A percentile compares a stretch with the other conserved stretches of the same genome.
Evolutionary conservation across 2,797 vertebrate species (phyloP).

Genomic region (Trichosurus vulpecula): DNA sequence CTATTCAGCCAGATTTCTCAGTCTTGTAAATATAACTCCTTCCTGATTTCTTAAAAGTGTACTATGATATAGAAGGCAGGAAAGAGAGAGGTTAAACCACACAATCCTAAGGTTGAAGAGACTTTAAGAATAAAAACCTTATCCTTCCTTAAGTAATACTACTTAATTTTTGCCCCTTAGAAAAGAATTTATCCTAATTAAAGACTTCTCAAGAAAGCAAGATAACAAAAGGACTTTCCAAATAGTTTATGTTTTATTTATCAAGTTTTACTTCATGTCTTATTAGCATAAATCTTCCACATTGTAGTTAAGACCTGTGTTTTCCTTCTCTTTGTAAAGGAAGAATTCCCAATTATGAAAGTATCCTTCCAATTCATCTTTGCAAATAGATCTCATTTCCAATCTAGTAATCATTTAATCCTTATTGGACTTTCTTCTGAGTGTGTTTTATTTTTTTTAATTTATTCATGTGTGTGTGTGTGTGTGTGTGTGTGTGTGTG

Average conservation of each 20-base stretch:
- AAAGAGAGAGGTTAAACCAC: neutral
- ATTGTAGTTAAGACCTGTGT: neutral
- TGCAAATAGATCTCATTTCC: neutral
- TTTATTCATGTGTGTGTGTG: no score
- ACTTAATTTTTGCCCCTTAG: neutral
- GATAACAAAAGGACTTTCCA: neutral
- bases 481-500: no score
- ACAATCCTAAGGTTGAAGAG: neutral
- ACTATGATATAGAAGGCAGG: neutral
- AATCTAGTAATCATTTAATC: neutral
- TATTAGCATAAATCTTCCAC: neutral
- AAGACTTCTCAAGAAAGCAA: neutral
- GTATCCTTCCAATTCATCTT: neutral
- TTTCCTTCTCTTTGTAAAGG: neutral
- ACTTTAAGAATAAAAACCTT: neutral
- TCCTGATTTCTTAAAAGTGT: conserved; percentile 22
- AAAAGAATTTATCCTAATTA: neutral
- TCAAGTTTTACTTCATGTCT: neutral
- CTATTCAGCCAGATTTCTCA: neutral
- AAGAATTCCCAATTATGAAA: neutral
- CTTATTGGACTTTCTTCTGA: neutral
- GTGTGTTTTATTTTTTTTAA: neutral
- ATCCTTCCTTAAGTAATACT: neutral
- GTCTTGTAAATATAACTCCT: conserved; percentile 22
- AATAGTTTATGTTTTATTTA: neutral